Percentiles rank a stretch among this genome's conserved stretches.
phyloP scores from a whole-genome alignment of 2,797 vertebrate species.

The Glyptemys insculpta region DNA sequence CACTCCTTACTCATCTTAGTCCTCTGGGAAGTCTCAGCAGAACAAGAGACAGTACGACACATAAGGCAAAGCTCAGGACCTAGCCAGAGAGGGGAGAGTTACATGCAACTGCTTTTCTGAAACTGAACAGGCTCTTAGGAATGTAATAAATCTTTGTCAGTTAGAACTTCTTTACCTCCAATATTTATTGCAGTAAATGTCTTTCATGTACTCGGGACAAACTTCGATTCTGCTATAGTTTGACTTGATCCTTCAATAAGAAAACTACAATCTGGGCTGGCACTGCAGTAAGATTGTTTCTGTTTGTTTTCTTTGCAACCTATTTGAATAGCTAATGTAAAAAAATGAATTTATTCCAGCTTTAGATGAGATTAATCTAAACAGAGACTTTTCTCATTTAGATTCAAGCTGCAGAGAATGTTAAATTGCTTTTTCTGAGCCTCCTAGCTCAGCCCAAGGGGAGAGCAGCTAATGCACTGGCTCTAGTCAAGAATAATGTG shows the following conservation, averaged over 20 bases:
- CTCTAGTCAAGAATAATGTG: background rate
- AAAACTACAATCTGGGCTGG: background rate
- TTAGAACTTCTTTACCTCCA: background rate
- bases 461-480: background rate
- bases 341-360: background rate
- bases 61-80: background rate
- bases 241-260: background rate
- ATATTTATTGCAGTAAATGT: background rate
- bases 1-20: background rate
- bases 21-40: accelerated
- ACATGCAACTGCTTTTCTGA: too few relatives aligned
- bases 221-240: accelerated
- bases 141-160: background rate
- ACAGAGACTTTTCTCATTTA: background rate
- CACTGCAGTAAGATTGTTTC: background rate
- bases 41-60: accelerated
- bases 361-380: background rate
- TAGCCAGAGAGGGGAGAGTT: background rate
- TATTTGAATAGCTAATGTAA: background rate
- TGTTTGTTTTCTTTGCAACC: background rate
- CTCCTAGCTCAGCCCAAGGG: background rate
- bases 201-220: background rate
- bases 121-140: background rate
- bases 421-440: background rate
- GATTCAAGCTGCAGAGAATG: background rate